Base-by-base conservation (phyloP, 2,888 invertebrate species). In the Ichneumon xanthorius region DNA sequence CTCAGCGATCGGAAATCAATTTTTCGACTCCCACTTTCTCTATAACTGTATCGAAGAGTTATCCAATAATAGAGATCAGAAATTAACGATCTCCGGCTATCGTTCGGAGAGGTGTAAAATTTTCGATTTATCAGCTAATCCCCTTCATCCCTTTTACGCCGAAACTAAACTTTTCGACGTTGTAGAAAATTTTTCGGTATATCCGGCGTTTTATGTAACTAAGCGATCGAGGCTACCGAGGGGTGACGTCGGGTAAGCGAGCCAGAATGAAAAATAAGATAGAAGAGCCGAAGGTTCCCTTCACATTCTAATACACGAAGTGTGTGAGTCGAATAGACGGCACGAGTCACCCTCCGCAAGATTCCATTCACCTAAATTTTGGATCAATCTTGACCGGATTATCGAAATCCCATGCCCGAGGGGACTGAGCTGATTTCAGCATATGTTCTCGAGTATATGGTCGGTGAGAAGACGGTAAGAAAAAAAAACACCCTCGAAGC, bases 301-400 rank as follows among this genome's bases (percentile, higher is more conserved):
- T 83, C 72, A 55, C 63, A 67, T 65, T 58, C 67, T 37, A 72
- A 77, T 53, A 67, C 67, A 26, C 55, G 76, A 7, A 40, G 40
- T 63, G 16, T 65, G 11, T 26, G 65, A 16, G 33, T 22, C 22
- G 50, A 16, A 26, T 11, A 55, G 4, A 68, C 26, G 40, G 14
- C 48, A 45, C 58, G 37, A 48, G 33, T 40, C 48, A 6, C 30
- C 14, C 19, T 48, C 4, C 19, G 11, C 37, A 22, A 77, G 37
- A 77, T 80, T 55, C 33, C 67, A 81, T 77, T 83, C 65, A 58
- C 79, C 58, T 82, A 73, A 84, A 82, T 85, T 84, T 71, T 53
- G 77, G 71, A 80, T 87, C 71, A 77, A 85, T 83, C 61, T 77
- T 86, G 48, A 67, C 37, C 63, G 61, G 85, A 82, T 84, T 73